These are phyloP conservation scores for Melitaea cinxia DNA, from an alignment of 1,140 invertebrate genomes.

Conservation along the genomic window DNA sequence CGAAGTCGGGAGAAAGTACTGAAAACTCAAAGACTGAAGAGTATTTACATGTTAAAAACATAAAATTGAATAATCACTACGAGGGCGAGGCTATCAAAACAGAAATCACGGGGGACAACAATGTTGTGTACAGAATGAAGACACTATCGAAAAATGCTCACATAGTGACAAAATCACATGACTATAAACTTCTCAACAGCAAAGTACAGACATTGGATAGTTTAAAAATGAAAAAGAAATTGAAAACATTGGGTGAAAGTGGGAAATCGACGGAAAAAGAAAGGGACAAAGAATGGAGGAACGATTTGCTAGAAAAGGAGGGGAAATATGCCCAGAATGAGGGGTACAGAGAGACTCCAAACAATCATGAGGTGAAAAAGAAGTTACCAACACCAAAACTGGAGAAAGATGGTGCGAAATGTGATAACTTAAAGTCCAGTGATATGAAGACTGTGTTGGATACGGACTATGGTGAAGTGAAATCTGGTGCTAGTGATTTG, in stretches of 20 bases:
- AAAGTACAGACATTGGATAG: constrained; percentile 61
- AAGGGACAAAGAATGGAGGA: constrained; percentile 70
- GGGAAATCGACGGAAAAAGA: constrained; percentile 61
- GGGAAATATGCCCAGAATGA: constrained; percentile 79
- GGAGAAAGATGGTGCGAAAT: constrained; percentile 63
- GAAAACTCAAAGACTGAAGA: constrained; percentile 74
- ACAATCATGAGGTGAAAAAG: constrained; percentile 71
- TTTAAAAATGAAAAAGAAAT: constrained; percentile 73
- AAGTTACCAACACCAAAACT: constrained; percentile 66
- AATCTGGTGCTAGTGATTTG: constrained; percentile 68
- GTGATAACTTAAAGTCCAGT: constrained; percentile 72
- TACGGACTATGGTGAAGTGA: constrained; percentile 57
- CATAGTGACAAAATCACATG: constrained; percentile 76
- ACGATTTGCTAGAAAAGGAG: constrained; percentile 71
- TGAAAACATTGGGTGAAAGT: constrained; percentile 58
- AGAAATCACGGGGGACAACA: constrained; percentile 63
- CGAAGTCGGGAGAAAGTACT: constrained; percentile 61
- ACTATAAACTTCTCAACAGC: constrained; percentile 71
- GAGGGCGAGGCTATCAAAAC: constrained; percentile 61
- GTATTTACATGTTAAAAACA: constrained; percentile 69
- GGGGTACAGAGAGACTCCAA: constrained; percentile 75
- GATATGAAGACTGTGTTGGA: constrained; percentile 68
- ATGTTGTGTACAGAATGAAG: constrained; percentile 77
- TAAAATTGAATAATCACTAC: constrained; percentile 72
- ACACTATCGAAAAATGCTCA: constrained; percentile 77